Evolutionary conservation across 2,888 invertebrate genomes (phyloP), one percentile per base, ranked within the genome.

Genomic region (Seira ritae): DNA sequence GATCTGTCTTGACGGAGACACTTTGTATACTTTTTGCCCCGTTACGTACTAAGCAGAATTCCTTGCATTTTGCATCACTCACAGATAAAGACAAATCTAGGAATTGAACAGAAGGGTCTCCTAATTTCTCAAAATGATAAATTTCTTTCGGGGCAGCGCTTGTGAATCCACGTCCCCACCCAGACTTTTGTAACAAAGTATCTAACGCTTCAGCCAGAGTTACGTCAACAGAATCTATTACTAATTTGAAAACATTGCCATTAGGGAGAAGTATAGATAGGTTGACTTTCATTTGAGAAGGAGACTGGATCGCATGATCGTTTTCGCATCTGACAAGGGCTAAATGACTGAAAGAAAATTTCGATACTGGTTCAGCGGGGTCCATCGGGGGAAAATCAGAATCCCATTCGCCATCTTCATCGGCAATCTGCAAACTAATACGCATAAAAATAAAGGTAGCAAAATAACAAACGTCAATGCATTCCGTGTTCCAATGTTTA

Each of bases 401-500:
- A 91, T 97, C 97, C 1, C 97, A 95, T 91, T 98, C 98, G 0
- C 98, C 98, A 90, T 98, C 97, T 90, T 98, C 98, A 91, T 98
- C 98, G 24, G 97, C 97, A 91, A 98, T 97, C 90, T 96, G 97
- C 77, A 98, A 93, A 65, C 96, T 96, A 90, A 97, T 8, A 17
- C 3, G 12, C 17, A 55, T 42, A 98, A 90, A 19, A 69, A 67
- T 22, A 19, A 24, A 42, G 1, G 31, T 46, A 67, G 8, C 1
- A 20, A 12, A 20, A 65, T 65, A 1, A 65, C 1, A 62, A 62
- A 62, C 4, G 60, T n/a, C n/a, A n/a, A n/a, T n/a, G n/a, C n/a
- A n/a, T n/a, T n/a, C n/a, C n/a, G n/a, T n/a, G n/a, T n/a, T n/a
- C n/a, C n/a, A n/a, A n/a, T n/a, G n/a, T n/a, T n/a, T n/a, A n/a